Percentiles rank a stretch among this genome's conserved stretches.
These are phyloP conservation scores for Dryocosmus kuriphilus DNA, from an alignment of 2,888 invertebrate genomes.

Conservation along the genomic window DNA sequence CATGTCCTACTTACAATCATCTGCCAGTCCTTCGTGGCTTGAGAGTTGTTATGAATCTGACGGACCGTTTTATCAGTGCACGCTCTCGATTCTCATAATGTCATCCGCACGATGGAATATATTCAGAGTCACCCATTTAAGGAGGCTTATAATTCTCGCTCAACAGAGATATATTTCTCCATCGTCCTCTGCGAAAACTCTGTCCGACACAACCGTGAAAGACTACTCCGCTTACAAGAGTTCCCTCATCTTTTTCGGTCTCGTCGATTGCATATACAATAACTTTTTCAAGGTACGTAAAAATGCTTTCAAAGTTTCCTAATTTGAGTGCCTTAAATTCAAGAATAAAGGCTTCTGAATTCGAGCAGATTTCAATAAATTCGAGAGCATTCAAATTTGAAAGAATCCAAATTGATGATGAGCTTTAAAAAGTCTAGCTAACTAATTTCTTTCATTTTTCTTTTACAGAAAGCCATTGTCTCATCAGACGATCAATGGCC, in stretches of 20 bases:
- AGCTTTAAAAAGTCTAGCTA: background rate
- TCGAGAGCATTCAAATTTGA: background rate
- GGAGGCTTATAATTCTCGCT: slow-evolving; percentile 86
- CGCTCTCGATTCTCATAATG: slow-evolving; percentile 89
- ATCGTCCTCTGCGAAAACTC: slow-evolving; percentile 81
- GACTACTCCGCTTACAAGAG: slow-evolving; percentile 92
- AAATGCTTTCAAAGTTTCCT: background rate
- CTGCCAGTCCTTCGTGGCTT: slow-evolving; percentile 83
- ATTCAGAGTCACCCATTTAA: slow-evolving; percentile 85
- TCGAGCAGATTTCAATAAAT: background rate
- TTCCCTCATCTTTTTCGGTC: slow-evolving; percentile 90
- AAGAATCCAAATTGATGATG: background rate
- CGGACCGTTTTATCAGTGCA: slow-evolving; percentile 93
- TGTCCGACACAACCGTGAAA: slow-evolving; percentile 79
- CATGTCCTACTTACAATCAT: slow-evolving; percentile 84
- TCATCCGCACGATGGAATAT: slow-evolving; percentile 88
- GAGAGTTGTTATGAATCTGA: slow-evolving; percentile 94
- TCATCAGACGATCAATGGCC: slow-evolving; percentile 92
- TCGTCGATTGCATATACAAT: slow-evolving; percentile 91
- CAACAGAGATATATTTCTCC: slow-evolving; percentile 87
- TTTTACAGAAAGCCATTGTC: slow-evolving; percentile 83
- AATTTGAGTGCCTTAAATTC: background rate
- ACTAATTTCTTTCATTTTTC: slow-evolving; percentile 35
- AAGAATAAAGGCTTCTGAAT: background rate
- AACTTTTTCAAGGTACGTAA: slow-evolving; percentile 89